These are phyloP conservation scores for Amblyopsis rosae DNA, from an alignment of 2,113 vertebrate genomes.

Conservation along the genomic window DNA sequence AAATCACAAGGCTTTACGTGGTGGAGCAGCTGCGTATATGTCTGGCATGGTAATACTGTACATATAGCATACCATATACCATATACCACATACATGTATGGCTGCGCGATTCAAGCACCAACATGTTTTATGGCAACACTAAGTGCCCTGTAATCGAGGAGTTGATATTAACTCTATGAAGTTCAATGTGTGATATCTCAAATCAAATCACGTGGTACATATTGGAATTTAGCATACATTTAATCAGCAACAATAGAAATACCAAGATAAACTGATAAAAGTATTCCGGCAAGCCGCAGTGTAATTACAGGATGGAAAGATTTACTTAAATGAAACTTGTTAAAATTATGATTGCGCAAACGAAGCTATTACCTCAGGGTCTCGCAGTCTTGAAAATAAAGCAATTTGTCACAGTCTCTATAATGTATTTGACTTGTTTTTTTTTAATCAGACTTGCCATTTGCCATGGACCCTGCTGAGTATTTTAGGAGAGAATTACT, in stretches of 20 bases:
- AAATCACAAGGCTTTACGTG: conserved; percentile 39
- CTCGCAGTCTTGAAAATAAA: conserved; percentile 7
- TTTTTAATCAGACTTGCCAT: conserved; percentile 10
- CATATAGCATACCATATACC: conserved; percentile 20
- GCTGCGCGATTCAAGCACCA: no score
- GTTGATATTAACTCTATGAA: no score
- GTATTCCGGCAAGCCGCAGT: conserved; percentile 2
- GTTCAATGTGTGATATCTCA: no score
- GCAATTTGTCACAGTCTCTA: conserved; percentile 20
- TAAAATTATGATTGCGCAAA: conserved; percentile 4
- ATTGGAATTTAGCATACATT: no score
- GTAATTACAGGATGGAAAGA: neutral
- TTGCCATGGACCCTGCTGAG: conserved; percentile 3
- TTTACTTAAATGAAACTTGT: conserved; percentile 19
- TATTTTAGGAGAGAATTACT: conserved; percentile 30
- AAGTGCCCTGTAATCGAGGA: no score
- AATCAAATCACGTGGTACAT: no score
- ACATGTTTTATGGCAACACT: no score
- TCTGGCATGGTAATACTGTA: conserved; percentile 10
- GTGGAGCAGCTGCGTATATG: conserved; percentile 17
- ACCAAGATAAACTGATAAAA: neutral
- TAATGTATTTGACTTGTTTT: conserved; percentile 2
- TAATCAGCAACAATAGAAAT: neutral
- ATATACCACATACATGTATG: no score
- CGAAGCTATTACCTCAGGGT: conserved; percentile 10